Evolutionary conservation across 2,888 invertebrate genomes (phyloP), one percentile per base, ranked within the genome.

Genomic region (Lapara coniferarum): DNA sequence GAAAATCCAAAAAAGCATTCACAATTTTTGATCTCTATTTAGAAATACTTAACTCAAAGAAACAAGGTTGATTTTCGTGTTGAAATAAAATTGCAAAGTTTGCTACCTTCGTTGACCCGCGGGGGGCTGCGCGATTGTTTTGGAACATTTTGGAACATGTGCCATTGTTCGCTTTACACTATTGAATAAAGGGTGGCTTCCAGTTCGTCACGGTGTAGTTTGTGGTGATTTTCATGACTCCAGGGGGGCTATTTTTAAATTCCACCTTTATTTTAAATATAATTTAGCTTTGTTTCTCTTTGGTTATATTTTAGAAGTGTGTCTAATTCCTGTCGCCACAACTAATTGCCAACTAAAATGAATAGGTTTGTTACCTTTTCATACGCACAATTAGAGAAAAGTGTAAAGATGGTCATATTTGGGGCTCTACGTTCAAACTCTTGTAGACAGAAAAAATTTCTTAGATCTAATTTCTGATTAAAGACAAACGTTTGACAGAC

Each of bases 51-150:
- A 69, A 68, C 44, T 7, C 16, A 58, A 66, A 10, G 49, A 0
- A 46, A 68, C 78, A 80, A 70, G 74, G 77, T 76, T 73, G 44
- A 75, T 71, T 72, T 71, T 76, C 25, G 49, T 13, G 7, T 25
- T 10, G 51, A 30, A 16, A 49, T 37, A 30, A 51, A 46, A 63
- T 70, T 76, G 52, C 79, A 79, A 82, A 85, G 37, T 85, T 87
- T 84, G 87, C 88, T 89, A 87, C 82, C 81, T 80, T 81, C 87
- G 83, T 81, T 82, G 79, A 85, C 85, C 89, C 78, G 77, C 86
- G 90, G 89, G 85, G 87, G 87, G 83, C 83, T 79, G 74, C 75
- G 72, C 78, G 77, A 86, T 89, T 89, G 89, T 90, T 89, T 90
- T 83, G 83, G 77, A 74, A 82, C 76, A 81, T 85, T 89, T 85